phyloP scores from a whole-genome alignment of 2,113 vertebrate genomes.

The Geococcyx californianus region DNA sequence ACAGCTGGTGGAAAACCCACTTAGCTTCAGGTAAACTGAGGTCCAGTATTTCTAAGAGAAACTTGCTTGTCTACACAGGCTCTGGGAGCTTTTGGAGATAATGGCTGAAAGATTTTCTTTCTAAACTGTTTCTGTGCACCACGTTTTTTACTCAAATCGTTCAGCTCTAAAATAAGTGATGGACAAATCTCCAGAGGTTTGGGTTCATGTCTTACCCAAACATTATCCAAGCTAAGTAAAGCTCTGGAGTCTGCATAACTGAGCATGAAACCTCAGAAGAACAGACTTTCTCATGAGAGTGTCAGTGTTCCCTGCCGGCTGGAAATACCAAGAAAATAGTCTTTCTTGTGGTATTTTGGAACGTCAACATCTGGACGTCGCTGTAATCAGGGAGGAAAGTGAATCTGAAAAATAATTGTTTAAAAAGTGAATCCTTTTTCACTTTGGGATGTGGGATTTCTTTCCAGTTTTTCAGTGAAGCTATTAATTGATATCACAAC shows the following conservation, averaged over 20 bases:
- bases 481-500: not conserved
- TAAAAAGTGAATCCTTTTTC: not conserved
- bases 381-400: not conserved
- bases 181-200: conserved; percentile 56
- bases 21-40: not conserved
- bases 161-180: conserved; percentile 60
- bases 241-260: conserved; percentile 59
- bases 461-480: not conserved
- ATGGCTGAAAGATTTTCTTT: not conserved
- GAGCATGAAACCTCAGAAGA: conserved; percentile 62
- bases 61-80: not conserved
- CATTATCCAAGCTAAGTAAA: conserved; percentile 66
- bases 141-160: conserved; percentile 8
- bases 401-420: not conserved
- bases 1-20: not conserved
- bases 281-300: conserved; percentile 66
- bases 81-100: not conserved
- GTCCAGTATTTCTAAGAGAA: not conserved
- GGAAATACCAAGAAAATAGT: conserved; percentile 51
- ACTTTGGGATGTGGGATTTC: not conserved
- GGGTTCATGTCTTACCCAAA: conserved; percentile 62
- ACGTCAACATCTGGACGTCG: not conserved
- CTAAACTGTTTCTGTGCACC: not conserved
- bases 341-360: conserved; percentile 52
- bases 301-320: conserved; percentile 49